Conservation (phyloP, 2,113 vertebrate species). For the Hoplias malabaricus region DNA sequence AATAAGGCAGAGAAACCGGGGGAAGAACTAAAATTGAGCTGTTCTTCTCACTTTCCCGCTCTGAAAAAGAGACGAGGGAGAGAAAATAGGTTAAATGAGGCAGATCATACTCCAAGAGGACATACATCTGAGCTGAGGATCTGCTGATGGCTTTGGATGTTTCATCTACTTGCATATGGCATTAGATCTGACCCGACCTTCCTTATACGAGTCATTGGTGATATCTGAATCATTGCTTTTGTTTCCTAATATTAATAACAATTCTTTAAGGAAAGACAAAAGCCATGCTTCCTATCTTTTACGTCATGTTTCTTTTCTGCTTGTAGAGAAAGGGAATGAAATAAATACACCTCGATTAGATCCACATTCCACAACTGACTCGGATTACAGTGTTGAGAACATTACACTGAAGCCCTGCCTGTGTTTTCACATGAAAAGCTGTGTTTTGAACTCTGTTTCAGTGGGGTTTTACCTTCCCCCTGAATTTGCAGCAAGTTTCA, state of each 20-base stretch:
- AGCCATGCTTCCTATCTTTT: background rate
- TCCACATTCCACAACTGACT: background rate
- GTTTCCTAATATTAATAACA: background rate
- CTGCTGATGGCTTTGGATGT: background rate
- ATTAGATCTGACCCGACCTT: background rate
- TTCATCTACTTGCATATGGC: background rate
- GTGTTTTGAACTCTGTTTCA: background rate
- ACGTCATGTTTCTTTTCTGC: background rate
- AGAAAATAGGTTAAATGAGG: background rate
- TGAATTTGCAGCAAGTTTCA: background rate
- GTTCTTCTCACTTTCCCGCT: background rate
- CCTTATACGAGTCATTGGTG: background rate
- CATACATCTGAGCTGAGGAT: constrained; percentile 17
- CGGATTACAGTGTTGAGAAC: background rate
- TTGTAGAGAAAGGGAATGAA: background rate
- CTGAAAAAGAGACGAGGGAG: background rate
- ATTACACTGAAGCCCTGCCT: background rate
- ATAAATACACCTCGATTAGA: background rate
- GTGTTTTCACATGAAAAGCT: background rate
- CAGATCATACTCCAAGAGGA: background rate
- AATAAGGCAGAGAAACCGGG: background rate
- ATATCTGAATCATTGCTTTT: background rate
- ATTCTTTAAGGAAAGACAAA: background rate
- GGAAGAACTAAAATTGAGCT: background rate
- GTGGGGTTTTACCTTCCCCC: background rate